Percentiles rank a stretch among this genome's conserved stretches.
Evolutionary conservation across 2,888 invertebrate genomes (phyloP).

Genomic region (Sphaerophoria taeniata): DNA sequence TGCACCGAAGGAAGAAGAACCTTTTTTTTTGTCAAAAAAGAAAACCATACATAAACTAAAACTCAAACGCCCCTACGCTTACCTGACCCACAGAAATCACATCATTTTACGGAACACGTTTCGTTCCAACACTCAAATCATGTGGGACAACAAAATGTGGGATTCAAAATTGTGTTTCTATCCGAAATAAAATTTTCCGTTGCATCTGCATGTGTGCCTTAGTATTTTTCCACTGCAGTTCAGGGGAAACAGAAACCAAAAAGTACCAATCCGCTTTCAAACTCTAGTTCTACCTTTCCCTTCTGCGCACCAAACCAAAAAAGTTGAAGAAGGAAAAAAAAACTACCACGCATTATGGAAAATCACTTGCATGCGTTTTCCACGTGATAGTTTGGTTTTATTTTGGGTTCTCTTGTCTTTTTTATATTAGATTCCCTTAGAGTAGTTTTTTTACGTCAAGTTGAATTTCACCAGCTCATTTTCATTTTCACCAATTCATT

Average conservation of each 20-base stretch:
- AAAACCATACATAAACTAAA: no score
- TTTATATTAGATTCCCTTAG: constrained; percentile 32
- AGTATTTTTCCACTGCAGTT: constrained; percentile 30
- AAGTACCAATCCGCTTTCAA: not conserved
- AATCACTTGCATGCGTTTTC: constrained; percentile 59
- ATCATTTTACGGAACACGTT: not conserved
- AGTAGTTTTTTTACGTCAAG: constrained; percentile 5
- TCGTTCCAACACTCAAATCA: not conserved
- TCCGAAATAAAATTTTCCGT: constrained; percentile 31
- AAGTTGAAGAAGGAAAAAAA: not conserved
- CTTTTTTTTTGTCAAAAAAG: no score
- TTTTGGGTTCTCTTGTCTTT: constrained; percentile 22
- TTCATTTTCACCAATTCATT: not conserved
- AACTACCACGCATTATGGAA: constrained; percentile 60
- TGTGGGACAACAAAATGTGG: not conserved
- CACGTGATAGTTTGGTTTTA: constrained; percentile 56
- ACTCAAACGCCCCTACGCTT: no score
- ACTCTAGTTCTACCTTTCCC: not conserved
- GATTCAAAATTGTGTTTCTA: not conserved
- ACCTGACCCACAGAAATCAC: not conserved
- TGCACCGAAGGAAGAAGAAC: no score
- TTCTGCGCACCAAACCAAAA: not conserved
- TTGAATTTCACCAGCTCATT: constrained; percentile 28
- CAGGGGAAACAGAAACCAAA: not conserved
- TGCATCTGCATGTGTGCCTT: constrained; percentile 2